Evolutionary conservation across 2,797 vertebrate genomes (phyloP), one percentile per base, ranked within the genome.

Genomic region (Acrocephalus scirpaceus): DNA sequence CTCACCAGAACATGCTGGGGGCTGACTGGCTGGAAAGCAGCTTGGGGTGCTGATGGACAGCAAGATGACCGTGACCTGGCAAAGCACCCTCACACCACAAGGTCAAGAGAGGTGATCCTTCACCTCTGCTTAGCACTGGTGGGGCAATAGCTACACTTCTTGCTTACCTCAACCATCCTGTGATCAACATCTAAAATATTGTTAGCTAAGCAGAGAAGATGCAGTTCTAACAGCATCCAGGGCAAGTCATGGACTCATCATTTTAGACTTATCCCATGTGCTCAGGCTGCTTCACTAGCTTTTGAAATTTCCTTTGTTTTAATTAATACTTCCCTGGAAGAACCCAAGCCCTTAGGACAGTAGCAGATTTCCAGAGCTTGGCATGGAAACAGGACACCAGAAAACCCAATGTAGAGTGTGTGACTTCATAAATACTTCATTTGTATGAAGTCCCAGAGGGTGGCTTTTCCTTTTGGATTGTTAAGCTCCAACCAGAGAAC

Each of bases 201-300:
- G 27, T 44, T 77, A 42, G 13, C 34, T 51, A 53, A 53, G 34
- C 20, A 64, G 47, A 73, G n/a, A 75, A 75, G 36, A 17, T 14
- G 25, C 14, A 57, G 21, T 32, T 80, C 9, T 69, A 64, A 58
- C 4, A 54, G 5, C 26, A 48, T n/a, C 9, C 61, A 64, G 44
- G 29, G 6, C 27, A 86, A 30, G 22, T 18, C 0, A 1, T 30
- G 19, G 19, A 32, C 30, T 38, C 0, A 0, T 47, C 42, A 32
- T 21, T 71, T 87, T 48, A 44, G 19, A 34, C 17, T 61, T 73
- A 21, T 45, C 16, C 32, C 9, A 9, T n/a, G 29, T 67, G 29
- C 26, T 80, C 47, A 71, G 29, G 21, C 32, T 83, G 11, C 34
- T 71, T 30, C 30, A 5, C 15, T 65, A 13, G 23, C 38, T 81